Conservation (phyloP, 2,113 vertebrate genomes). For the Pterocles orientalis region DNA sequence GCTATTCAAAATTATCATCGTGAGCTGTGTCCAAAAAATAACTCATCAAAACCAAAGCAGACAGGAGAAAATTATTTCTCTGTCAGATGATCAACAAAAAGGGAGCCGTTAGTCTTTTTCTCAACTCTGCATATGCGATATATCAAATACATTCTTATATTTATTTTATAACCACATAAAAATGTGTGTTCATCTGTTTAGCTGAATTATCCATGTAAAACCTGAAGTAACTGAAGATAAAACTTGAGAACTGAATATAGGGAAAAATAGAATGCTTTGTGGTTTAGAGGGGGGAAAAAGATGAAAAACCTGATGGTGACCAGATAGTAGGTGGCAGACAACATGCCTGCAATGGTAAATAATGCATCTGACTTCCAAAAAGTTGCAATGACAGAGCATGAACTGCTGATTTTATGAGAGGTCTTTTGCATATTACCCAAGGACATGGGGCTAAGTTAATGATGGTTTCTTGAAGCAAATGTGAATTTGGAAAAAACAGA, state of each 20-base stretch:
- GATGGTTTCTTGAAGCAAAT: not conserved
- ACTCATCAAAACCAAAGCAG: not conserved
- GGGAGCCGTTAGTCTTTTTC: not conserved
- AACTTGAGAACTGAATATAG: not conserved
- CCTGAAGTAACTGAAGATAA: not conserved
- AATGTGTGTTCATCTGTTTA: not conserved
- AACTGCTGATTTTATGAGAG: not conserved
- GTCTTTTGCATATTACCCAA: not conserved
- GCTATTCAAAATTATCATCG: not conserved
- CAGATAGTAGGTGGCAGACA: not conserved
- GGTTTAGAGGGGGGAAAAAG: not conserved
- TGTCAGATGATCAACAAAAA: not conserved
- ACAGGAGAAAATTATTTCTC: not conserved
- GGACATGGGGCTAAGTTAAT: not conserved
- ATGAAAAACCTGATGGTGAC: not conserved
- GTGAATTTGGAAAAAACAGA: not conserved
- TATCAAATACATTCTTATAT: not conserved
- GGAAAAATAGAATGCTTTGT: not conserved
- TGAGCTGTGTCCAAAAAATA: not conserved
- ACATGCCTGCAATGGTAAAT: not conserved
- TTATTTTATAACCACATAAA: not conserved
- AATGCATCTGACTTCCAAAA: not conserved
- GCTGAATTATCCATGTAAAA: not conserved
- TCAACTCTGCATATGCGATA: not conserved
- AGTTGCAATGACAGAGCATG: not conserved